Base-by-base conservation (phyloP, 2,888 invertebrate genomes). In the Leptopilina syphax region DNA sequence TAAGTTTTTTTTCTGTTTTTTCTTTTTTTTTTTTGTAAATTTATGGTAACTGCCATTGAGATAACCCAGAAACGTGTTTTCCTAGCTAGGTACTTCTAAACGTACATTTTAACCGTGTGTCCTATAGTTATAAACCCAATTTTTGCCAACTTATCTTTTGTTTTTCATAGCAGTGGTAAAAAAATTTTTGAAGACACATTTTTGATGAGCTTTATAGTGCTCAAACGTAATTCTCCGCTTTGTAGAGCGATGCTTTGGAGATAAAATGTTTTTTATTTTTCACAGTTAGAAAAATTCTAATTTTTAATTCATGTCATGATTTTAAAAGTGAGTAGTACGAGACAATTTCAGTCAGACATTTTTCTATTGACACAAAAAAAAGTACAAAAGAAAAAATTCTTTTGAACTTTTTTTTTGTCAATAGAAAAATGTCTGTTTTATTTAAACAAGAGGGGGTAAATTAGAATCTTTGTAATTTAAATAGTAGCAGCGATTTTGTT, bases 11-110 rank as follows among this genome's bases (percentile, higher is more conserved):
- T 41, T 13, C 27, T 34, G 67, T 76, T 77, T 76, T 70, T 54
- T 44, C 10, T 18, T 79, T 82, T 79, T 82, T 82, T 79, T 79
- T 44, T 76, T 76, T 68, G 77, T 44, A 80, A 87, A 86, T 86
- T 84, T 85, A 86, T 82, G 84, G 82, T 83, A 83, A 86, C 81
- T 79, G 82, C 82, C 80, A 81, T 81, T 77, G 80, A 83, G 85
- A 87, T 87, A 87, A 86, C 84, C 79, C 79, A 65, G 83, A 79
- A 82, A 85, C 84, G 85, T 84, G 86, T 85, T 85, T 82, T 85
- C 83, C 80, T 81, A 44, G 70, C 80, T 70, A 77, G 73, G 70
- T 57, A n/a, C 70, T 70, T 77, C 78, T 77, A 68, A 50, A 63
- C 77, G 68, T 79, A 57, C 70, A 77, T 76, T 65, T 57, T 80